These are phyloP conservation scores for Tryphoninae sp. DNA, from an alignment of 2,888 invertebrate species.

Conservation along the genomic window DNA sequence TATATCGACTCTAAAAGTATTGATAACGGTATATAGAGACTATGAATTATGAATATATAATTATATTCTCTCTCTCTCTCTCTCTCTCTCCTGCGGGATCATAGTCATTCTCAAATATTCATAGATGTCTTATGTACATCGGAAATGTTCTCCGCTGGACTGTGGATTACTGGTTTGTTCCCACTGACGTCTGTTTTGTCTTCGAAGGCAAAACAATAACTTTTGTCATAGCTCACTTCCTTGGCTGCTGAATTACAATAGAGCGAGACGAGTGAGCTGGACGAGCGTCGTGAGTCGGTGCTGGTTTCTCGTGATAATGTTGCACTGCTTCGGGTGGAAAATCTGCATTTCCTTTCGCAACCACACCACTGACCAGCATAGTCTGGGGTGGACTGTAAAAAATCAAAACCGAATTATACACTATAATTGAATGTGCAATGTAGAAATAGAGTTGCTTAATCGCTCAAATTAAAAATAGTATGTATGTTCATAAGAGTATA, in stretches of 20 bases:
- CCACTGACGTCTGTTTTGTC: conserved; percentile 1
- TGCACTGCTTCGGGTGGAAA: conserved; percentile 95
- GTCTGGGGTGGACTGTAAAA: conserved; percentile 88
- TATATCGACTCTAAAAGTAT: conserved; percentile 22
- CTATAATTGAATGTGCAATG: no score
- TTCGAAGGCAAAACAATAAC: not conserved
- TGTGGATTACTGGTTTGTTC: not conserved
- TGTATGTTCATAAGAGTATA: no score
- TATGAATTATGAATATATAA: conserved; percentile 37
- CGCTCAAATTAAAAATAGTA: no score
- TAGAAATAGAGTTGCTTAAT: no score
- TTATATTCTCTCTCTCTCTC: conserved; percentile 5
- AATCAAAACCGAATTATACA: conserved; percentile 7
- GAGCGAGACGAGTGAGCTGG: conserved; percentile 85
- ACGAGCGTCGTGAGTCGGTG: conserved; percentile 85
- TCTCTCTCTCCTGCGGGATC: not conserved
- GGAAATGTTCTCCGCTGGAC: conserved; percentile 41
- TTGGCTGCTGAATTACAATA: conserved; percentile 92
- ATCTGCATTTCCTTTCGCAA: conserved; percentile 92
- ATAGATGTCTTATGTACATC: conserved; percentile 57
- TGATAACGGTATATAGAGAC: conserved; percentile 40
- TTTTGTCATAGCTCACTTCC: conserved; percentile 85
- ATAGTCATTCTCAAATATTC: conserved; percentile 35
- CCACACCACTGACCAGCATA: conserved; percentile 89
- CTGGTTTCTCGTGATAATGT: conserved; percentile 89